Evolutionary conservation across 2,113 vertebrate genomes (phyloP).

Genomic region (Indicator indicator): DNA sequence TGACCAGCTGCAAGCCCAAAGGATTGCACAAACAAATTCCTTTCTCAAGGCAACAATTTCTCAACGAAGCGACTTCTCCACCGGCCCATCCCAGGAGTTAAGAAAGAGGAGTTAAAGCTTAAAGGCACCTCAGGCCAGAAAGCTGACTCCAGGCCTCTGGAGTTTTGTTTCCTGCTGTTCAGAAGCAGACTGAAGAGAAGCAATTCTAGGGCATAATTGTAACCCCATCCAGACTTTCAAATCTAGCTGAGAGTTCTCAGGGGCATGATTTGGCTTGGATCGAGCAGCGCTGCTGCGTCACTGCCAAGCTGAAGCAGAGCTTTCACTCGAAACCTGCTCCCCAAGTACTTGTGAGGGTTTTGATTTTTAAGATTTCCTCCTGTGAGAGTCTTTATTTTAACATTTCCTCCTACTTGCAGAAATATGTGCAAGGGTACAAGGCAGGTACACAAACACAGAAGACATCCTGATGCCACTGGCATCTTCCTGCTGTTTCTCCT

Average conservation of each 20-base stretch:
- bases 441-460: not conserved
- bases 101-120: not conserved
- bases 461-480: not conserved
- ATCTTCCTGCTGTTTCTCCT: not conserved
- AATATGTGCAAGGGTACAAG: not conserved
- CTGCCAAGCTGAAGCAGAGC: not conserved
- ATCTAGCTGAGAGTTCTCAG: accelerated
- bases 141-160: not conserved
- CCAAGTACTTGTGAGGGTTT: not conserved
- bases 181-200: not conserved
- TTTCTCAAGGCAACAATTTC: not conserved
- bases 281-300: not conserved
- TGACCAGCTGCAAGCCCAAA: accelerated
- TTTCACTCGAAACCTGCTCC: not conserved
- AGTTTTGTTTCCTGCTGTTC: not conserved
- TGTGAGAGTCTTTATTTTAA: too few relatives aligned
- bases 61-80: accelerated
- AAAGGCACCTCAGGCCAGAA: too few relatives aligned
- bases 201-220: not conserved
- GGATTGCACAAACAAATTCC: not conserved
- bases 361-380: not conserved
- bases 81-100: not conserved
- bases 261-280: not conserved
- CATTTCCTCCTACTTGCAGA: not conserved
- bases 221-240: not conserved